Evolutionary conservation across 1,140 invertebrate genomes (phyloP).

Genomic region (Platyura marginata): DNA sequence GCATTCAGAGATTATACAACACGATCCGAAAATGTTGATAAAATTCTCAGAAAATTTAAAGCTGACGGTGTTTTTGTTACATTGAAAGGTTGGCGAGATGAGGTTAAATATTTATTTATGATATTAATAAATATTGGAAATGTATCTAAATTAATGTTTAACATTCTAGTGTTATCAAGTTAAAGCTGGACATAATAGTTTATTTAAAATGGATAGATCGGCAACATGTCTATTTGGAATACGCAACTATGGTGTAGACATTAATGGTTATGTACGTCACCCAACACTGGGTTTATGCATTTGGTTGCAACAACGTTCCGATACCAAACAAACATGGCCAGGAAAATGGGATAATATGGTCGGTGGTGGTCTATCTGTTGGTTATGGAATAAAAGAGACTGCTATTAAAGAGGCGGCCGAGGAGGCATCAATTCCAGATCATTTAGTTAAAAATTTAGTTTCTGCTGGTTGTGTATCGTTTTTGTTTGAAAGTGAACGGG

Average conservation of each 20-base stretch:
- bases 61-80: conserved; percentile 38
- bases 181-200: conserved; percentile 41
- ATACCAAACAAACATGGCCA: conserved; percentile 87
- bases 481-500: conserved; percentile 80
- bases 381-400: conserved; percentile 70
- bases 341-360: conserved; percentile 92
- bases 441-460: conserved; percentile 53
- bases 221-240: conserved; percentile 86
- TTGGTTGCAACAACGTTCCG: conserved; percentile 81
- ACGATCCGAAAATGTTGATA: conserved; percentile 56
- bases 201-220: conserved; percentile 81
- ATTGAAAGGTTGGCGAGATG: conserved; percentile 78
- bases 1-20: conserved; percentile 67
- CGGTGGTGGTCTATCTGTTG: conserved; percentile 77
- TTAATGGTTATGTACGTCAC: conserved; percentile 80
- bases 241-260: conserved; percentile 82
- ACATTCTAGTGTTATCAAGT: conserved; percentile 64
- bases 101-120: conserved; percentile 32
- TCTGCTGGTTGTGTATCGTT: conserved; percentile 74
- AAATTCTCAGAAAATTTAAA: conserved; percentile 54
- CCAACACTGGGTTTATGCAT: conserved; percentile 69
- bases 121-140: not conserved
- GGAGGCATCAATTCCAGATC: conserved; percentile 68
- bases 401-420: conserved; percentile 85
- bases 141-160: not conserved